These are phyloP conservation scores for Eufriesea mexicana DNA, from an alignment of 1,140 invertebrate genomes.

Conservation along the genomic window DNA sequence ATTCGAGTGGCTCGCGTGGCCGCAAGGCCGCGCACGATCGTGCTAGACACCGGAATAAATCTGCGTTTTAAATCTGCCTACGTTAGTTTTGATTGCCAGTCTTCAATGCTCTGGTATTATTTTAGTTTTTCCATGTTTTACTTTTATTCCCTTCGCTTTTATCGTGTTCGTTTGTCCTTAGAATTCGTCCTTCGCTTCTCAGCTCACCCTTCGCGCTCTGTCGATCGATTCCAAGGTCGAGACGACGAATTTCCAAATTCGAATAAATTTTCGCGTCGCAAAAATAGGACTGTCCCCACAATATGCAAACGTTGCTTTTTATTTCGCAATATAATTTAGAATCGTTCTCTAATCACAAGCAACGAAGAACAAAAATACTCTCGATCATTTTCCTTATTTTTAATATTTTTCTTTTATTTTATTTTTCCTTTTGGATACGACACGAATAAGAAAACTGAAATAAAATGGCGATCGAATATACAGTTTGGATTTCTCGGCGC, in stretches of 20 bases:
- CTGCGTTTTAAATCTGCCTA: conserved; percentile 59
- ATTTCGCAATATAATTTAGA: background rate
- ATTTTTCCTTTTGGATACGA: too few relatives aligned
- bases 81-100: conserved; percentile 76
- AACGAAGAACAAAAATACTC: background rate
- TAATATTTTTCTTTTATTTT: background rate
- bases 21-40: conserved; percentile 38
- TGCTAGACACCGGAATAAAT: conserved; percentile 51
- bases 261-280: conserved; percentile 45
- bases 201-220: background rate
- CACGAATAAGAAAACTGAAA: too few relatives aligned
- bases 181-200: conserved; percentile 33
- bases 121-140: conserved; percentile 34
- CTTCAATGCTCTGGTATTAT: conserved; percentile 68
- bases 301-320: conserved; percentile 8
- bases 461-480: too few relatives aligned
- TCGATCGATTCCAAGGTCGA: conserved; percentile 21
- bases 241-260: conserved; percentile 11
- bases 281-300: background rate
- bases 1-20: background rate
- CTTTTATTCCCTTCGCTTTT: background rate
- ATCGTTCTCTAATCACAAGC: background rate
- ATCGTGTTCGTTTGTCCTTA: conserved; percentile 25
- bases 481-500: background rate
- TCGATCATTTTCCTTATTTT: too few relatives aligned